phyloP scores from a whole-genome alignment of 2,888 invertebrate species.

The Campaea margaritaria region DNA sequence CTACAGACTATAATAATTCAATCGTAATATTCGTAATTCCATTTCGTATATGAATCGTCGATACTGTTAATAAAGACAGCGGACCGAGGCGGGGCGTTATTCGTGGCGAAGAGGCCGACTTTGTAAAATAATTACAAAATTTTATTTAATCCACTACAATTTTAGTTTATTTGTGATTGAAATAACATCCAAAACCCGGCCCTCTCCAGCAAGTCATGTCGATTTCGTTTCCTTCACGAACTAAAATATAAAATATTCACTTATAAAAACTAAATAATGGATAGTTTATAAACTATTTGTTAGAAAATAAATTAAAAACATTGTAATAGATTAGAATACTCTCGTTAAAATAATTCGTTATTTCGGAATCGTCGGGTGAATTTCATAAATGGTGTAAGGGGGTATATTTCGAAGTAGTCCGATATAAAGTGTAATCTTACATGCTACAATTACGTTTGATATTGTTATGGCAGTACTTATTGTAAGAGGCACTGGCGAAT shows the following conservation, averaged over 20 bases:
- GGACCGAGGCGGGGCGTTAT: too few relatives aligned
- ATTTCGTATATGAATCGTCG: not conserved
- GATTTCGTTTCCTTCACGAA: not conserved
- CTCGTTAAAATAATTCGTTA: not conserved
- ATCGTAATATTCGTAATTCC: conserved; percentile 29
- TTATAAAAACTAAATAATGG: conserved; percentile 3
- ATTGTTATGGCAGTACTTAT: not conserved
- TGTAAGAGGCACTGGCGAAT: not conserved
- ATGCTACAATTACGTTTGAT: not conserved
- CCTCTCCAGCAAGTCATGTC: not conserved
- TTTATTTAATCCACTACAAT: too few relatives aligned
- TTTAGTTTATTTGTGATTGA: too few relatives aligned
- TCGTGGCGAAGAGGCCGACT: too few relatives aligned
- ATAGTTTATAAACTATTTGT: conserved; percentile 2
- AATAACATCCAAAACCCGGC: too few relatives aligned
- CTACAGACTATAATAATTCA: too few relatives aligned
- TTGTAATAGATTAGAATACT: conserved; percentile 5
- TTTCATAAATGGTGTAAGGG: too few relatives aligned
- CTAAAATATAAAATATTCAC: not conserved
- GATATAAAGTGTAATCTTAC: not conserved
- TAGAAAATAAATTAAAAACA: conserved; percentile 16
- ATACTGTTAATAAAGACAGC: too few relatives aligned
- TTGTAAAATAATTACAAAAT: too few relatives aligned
- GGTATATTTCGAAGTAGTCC: too few relatives aligned
- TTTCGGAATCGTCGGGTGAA: too few relatives aligned